Evolutionary conservation across 2,113 vertebrate species (phyloP), one percentile per base, ranked within the genome.

Genomic region (Neolamprologus caudopunctatus): DNA sequence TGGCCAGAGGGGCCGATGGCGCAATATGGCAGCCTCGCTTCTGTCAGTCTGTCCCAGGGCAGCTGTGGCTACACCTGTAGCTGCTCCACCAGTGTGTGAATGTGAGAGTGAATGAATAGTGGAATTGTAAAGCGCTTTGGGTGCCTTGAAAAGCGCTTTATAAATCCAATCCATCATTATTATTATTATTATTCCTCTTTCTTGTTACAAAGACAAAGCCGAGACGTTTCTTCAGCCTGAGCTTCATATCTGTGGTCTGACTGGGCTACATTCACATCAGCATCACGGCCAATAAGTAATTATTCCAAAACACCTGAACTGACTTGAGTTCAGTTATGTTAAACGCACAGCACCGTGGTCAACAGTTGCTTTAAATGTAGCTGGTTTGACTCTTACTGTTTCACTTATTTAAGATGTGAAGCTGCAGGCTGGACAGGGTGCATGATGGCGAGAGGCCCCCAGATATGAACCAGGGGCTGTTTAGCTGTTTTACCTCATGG

Each of bases 91-190:
- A 11, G 4, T 37, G 37, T 5, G 35, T 5, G 35, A 10, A 26
- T 26, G 26, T 26, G 26, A 26, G 26, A 26, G 26, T 26, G 26
- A 26, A 2, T 37, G 35, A 10, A 11, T 37, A 37, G 4, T 37
- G 37, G 37, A 0, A 10, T 5, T 37, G 9, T 37, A 37, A 37
- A 37, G 37, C 1, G 9, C 37, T 5, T 37, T 37, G 37, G 4
- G 2, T 37, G 37, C 37, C 9, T 37, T 11, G 37, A 37, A 37
- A 37, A 37, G 37, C 9, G 4, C 37, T 37, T 0, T 37, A 37
- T 37, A 37, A 37, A 37, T 37, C 1, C 37, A 37, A 11, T 37
- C 37, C 26, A 26, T 21, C 4, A 35, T 35, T 9, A 37, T 37
- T 9, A 35, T 28, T 28, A 28, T 37, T 37, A 10, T 37, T 37